Base-by-base conservation (phyloP, 2,888 invertebrate genomes). In the Hoplodrina ambigua region DNA sequence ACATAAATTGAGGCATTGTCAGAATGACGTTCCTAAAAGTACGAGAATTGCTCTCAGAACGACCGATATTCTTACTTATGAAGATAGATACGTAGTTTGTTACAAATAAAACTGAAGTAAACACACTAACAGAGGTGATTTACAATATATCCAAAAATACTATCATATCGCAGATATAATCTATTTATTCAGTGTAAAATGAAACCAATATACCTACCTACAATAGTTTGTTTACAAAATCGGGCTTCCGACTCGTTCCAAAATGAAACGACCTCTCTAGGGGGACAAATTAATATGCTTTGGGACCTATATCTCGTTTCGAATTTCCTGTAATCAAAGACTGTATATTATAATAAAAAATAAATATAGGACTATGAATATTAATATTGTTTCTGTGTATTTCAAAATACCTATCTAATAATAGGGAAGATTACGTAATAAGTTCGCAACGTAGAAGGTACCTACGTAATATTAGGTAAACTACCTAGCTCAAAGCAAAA, bases 261-360 rank as follows among this genome's bases (percentile, higher is more conserved):
- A 85, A 75, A 75, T 81, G 63, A 75, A 82, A 77, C 63, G 63
- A 67, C 64, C 77, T 69, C 81, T 76, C 70, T 66, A 41, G 74
- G 70, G 70, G 81, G 68, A 80, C 71, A 59, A 68, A 74, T 53
- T 84, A 86, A 86, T 87, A 81, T 81, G 84, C 80, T 88, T 83
- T 84, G 87, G 86, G 86, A 86, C 82, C 67, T 75, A 78, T 72
- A 74, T 69, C 80, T 75, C 67, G 71, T 80, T 80, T 69, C 66
- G 46, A 75, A 70, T 71, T 75, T 61, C 60, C 64, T 61, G 57
- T 78, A 67, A 80, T 73, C 75, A 65, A 81, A 69, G 58, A 64
- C 56, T 58, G 59, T 65, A 56, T 69, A 73, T 75, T 79, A 71
- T 65, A 67, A 69, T 83, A 69, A 55, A 56, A 54, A 55, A 65